phyloP scores from a whole-genome alignment of 2,113 vertebrate species.

The Aramus guarauna region DNA sequence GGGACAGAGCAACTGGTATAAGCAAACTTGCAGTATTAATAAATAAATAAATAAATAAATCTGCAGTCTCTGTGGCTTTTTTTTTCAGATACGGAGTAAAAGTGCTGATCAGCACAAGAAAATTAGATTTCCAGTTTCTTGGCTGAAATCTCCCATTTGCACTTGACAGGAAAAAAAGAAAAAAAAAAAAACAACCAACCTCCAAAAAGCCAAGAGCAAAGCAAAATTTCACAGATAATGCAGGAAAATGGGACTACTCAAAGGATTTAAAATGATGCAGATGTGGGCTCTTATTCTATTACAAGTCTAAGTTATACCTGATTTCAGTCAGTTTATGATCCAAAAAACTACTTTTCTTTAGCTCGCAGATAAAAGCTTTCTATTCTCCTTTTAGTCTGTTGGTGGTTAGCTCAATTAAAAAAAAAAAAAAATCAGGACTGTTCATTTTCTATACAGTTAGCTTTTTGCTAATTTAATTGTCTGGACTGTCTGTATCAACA shows the following conservation, averaged over 20 bases:
- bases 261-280: neutral
- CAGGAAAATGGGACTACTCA: neutral
- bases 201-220: neutral
- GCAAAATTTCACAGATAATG: neutral
- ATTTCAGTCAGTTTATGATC: neutral
- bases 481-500: neutral
- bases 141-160: neutral
- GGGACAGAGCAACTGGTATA: neutral
- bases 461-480: neutral
- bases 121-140: neutral
- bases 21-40: fast-evolving
- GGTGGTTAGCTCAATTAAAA: neutral
- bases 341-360: neutral
- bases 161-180: neutral
- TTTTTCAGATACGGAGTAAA: neutral
- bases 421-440: neutral
- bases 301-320: neutral
- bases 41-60: neutral
- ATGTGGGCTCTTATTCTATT: neutral
- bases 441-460: neutral
- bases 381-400: neutral
- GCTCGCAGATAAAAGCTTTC: neutral
- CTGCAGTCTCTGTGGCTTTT: neutral
- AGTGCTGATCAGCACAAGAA: neutral
- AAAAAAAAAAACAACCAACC: neutral